These are phyloP conservation scores for Nautilus pompilius DNA, from an alignment of 1,140 invertebrate species.

Conservation along the genomic window DNA sequence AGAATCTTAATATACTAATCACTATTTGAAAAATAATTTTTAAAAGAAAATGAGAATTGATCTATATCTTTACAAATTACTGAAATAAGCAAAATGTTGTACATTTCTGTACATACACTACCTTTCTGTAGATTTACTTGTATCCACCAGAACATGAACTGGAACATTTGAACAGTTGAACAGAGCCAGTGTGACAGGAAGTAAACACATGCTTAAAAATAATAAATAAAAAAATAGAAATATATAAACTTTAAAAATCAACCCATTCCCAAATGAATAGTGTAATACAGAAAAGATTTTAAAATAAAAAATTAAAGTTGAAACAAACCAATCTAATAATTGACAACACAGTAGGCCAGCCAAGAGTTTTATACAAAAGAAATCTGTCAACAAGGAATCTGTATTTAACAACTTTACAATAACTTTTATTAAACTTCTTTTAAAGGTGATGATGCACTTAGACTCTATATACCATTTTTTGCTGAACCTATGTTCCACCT, in stretches of 20 bases:
- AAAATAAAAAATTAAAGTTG: neutral
- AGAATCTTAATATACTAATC: too few species aligned
- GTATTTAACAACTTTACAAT: neutral
- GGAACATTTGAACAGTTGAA: constrained; percentile 38
- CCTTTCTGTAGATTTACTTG: constrained; percentile 42
- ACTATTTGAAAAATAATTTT: too few species aligned
- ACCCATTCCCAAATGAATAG: neutral
- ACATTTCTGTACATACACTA: too few species aligned
- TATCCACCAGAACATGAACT: constrained; percentile 40
- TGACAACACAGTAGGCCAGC: neutral
- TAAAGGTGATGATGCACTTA: neutral
- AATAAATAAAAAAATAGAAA: neutral
- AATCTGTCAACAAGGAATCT: neutral
- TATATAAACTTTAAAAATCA: constrained; percentile 5
- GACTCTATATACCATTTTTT: constrained; percentile 16
- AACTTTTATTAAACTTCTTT: neutral
- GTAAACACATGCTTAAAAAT: constrained; percentile 38
- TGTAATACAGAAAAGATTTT: neutral
- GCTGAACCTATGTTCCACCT: constrained; percentile 35
- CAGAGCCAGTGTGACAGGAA: constrained; percentile 36
- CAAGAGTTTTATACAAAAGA: neutral
- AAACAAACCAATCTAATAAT: too few species aligned
- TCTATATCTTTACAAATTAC: too few species aligned
- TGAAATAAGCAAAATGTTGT: too few species aligned
- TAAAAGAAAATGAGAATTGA: too few species aligned